Conservation (phyloP, 2,113 vertebrate species). For the Gallinago jamesoni region DNA sequence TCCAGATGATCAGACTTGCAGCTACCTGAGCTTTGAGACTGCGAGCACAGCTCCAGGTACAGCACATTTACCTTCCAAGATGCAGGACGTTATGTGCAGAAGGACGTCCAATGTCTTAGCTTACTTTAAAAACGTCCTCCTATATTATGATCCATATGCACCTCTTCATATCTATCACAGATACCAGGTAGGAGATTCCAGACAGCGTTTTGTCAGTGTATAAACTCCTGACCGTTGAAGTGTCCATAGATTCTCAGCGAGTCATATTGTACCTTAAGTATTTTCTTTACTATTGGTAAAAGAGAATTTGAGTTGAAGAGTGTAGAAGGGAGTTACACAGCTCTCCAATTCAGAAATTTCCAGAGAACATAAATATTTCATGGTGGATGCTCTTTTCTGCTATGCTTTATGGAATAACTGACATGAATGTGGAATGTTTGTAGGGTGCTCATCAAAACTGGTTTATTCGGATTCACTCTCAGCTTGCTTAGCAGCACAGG, state of each 20-base stretch:
- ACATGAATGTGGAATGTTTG: neutral
- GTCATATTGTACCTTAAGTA: neutral
- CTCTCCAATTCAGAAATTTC: neutral
- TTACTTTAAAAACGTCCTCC: neutral
- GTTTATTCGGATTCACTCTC: neutral
- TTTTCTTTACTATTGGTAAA: neutral
- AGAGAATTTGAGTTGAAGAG: neutral
- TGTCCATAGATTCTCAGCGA: neutral
- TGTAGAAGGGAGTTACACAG: neutral
- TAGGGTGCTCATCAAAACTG: neutral
- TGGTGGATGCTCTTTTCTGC: neutral
- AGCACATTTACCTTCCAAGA: neutral
- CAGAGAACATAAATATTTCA: neutral
- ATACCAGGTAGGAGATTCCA: neutral
- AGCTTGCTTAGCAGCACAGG: neutral
- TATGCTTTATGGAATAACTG: neutral
- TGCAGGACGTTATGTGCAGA: neutral
- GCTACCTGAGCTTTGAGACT: neutral
- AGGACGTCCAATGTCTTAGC: fast-evolving
- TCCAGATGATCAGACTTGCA: neutral
- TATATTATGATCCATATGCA: neutral
- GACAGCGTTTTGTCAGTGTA: neutral
- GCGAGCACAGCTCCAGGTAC: neutral
- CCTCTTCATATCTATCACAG: neutral
- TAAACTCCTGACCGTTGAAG: neutral